These are phyloP conservation scores for Ifrita kowaldi DNA, from an alignment of 2,113 vertebrate genomes.

Conservation along the genomic window DNA sequence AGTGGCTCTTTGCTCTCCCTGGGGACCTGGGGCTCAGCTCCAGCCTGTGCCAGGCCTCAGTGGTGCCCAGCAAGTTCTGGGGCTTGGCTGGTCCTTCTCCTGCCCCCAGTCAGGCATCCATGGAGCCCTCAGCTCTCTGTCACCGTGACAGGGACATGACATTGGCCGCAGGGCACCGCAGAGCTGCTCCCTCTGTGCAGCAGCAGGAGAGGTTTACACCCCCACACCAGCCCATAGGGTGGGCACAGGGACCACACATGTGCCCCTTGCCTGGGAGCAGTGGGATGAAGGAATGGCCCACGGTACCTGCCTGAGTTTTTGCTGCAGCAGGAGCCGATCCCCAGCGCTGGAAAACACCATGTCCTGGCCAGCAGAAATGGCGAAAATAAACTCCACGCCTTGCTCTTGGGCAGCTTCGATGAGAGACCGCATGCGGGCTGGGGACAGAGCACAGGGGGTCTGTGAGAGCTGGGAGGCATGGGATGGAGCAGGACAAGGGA, in stretches of 20 bases:
- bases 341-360: slow-evolving; percentile 84
- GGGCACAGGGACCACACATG: rapidly evolving
- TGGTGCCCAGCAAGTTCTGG: background rate
- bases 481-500: too few species aligned
- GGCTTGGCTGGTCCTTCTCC: background rate
- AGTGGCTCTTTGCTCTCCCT: background rate
- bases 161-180: rapidly evolving
- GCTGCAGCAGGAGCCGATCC: slow-evolving; percentile 81
- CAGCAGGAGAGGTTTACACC: background rate
- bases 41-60: background rate
- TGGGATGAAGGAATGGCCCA: slow-evolving; percentile 40
- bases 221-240: background rate
- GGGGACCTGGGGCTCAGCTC: background rate
- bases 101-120: background rate
- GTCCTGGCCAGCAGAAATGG: slow-evolving; percentile 87
- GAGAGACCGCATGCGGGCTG: slow-evolving; percentile 76
- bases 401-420: slow-evolving; percentile 72
- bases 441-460: background rate
- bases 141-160: background rate
- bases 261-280: background rate
- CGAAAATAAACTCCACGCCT: slow-evolving; percentile 78
- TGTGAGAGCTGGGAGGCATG: background rate
- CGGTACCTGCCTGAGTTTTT: slow-evolving; percentile 84
- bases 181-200: background rate
- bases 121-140: background rate